Conservation (phyloP, 2,888 invertebrate genomes). For the Onchidella celtica region DNA sequence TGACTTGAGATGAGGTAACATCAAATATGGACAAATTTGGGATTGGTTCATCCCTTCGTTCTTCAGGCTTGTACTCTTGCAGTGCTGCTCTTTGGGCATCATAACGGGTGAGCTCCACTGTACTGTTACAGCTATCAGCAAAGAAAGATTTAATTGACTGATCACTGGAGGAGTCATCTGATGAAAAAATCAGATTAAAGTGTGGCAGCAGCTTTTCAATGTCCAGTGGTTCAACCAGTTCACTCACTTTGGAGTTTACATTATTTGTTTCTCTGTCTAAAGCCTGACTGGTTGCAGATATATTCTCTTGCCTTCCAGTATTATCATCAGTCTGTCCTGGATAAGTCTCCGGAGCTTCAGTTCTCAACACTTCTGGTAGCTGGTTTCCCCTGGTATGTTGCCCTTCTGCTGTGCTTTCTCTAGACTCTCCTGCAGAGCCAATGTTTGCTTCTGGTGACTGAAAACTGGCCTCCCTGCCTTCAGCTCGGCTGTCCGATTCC, state of each 20-base stretch:
- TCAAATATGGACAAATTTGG: conserved; percentile 42
- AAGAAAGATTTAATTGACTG: conserved; percentile 26
- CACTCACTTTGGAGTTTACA: background rate
- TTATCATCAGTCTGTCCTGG: background rate
- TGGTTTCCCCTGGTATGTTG: too few relatives aligned
- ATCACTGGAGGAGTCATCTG: conserved; percentile 10
- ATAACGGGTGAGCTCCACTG: conserved; percentile 4
- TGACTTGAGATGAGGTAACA: background rate
- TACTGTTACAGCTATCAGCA: background rate
- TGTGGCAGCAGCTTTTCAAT: conserved; percentile 28
- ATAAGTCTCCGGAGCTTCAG: background rate
- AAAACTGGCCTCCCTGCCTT: too few relatives aligned
- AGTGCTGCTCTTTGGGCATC: background rate
- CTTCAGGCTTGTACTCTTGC: conserved; percentile 26
- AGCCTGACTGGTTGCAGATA: background rate
- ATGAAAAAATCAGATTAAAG: conserved; percentile 28
- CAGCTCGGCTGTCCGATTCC: too few relatives aligned
- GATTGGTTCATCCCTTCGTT: background rate
- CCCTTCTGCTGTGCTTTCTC: too few relatives aligned
- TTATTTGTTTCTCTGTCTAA: background rate
- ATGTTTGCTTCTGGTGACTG: too few relatives aligned
- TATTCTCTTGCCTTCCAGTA: background rate
- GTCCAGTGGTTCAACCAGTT: conserved; percentile 13
- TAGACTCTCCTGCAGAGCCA: too few relatives aligned
- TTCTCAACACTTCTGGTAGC: too few relatives aligned